Conservation (phyloP, 1,140 invertebrate genomes). For the Polypedilum vanderplanki region DNA sequence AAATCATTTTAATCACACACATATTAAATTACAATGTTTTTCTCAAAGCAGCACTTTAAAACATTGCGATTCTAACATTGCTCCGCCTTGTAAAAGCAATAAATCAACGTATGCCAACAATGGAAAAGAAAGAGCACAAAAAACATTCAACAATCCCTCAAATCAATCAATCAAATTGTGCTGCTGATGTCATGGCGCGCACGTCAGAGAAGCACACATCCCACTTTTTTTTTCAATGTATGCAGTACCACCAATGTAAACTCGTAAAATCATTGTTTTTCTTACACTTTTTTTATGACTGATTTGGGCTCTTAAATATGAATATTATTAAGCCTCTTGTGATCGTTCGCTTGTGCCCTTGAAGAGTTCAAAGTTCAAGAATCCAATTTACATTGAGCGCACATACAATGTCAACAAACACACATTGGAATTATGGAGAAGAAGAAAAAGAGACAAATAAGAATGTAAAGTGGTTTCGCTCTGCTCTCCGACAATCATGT, state of each 20-base stretch:
- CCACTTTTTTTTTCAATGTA: neutral
- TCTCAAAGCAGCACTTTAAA: too few species aligned
- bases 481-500: slow-evolving; percentile 3
- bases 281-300: neutral
- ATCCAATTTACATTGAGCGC: neutral
- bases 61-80: neutral
- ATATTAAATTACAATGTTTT: neutral
- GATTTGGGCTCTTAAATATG: neutral
- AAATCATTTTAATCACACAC: neutral
- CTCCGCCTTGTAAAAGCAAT: slow-evolving; percentile 14
- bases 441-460: neutral
- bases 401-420: neutral
- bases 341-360: neutral
- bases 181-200: slow-evolving; percentile 15
- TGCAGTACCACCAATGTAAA: neutral
- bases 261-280: neutral
- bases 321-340: neutral
- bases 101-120: slow-evolving; percentile 11
- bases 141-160: neutral
- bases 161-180: slow-evolving; percentile 14
- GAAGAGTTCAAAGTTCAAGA: slow-evolving; percentile 13
- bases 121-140: neutral
- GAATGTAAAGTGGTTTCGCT: slow-evolving; percentile 4
- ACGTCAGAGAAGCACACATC: slow-evolving; percentile 4
- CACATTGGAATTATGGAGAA: neutral